Evolutionary conservation across 1,140 invertebrate genomes (phyloP).

Genomic region (Zophobas morio): DNA sequence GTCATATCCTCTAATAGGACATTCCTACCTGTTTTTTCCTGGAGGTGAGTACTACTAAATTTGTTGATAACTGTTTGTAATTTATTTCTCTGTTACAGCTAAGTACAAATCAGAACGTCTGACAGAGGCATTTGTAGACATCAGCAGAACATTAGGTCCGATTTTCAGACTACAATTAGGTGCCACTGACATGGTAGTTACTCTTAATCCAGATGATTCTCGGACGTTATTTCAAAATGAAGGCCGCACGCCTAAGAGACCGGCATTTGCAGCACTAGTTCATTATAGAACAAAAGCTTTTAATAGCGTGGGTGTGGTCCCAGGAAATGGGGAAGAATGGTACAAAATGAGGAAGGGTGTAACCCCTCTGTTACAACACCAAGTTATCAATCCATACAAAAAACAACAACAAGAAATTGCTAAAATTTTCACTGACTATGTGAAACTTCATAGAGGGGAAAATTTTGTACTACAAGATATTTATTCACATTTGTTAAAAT

Average conservation of each 20-base stretch:
- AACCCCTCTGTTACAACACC: conserved; percentile 60
- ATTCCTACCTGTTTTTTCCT: conserved; percentile 65
- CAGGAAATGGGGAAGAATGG: conserved; percentile 67
- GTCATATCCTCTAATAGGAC: conserved; percentile 63
- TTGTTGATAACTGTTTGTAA: conserved; percentile 14
- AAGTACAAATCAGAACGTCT: conserved; percentile 63
- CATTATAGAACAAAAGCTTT: conserved; percentile 62
- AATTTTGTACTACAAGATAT: conserved; percentile 60
- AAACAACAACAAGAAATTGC: conserved; percentile 61
- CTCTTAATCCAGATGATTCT: conserved; percentile 63
- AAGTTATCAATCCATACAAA: conserved; percentile 58
- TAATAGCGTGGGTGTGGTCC: conserved; percentile 65
- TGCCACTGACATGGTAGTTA: conserved; percentile 62
- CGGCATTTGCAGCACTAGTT: conserved; percentile 64
- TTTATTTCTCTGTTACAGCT: conserved; percentile 53
- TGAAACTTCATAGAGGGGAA: conserved; percentile 56
- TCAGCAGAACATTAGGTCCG: conserved; percentile 63
- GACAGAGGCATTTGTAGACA: conserved; percentile 65
- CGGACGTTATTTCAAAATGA: conserved; percentile 64
- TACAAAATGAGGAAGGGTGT: conserved; percentile 63
- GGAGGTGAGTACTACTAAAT: conserved; percentile 59
- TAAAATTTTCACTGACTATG: conserved; percentile 61
- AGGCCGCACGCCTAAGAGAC: conserved; percentile 63
- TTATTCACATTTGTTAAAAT: conserved; percentile 63
- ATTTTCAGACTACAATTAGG: conserved; percentile 65